These are phyloP conservation scores for Ostrea denselamellosa DNA, from an alignment of 1,140 invertebrate genomes.

Conservation along the genomic window DNA sequence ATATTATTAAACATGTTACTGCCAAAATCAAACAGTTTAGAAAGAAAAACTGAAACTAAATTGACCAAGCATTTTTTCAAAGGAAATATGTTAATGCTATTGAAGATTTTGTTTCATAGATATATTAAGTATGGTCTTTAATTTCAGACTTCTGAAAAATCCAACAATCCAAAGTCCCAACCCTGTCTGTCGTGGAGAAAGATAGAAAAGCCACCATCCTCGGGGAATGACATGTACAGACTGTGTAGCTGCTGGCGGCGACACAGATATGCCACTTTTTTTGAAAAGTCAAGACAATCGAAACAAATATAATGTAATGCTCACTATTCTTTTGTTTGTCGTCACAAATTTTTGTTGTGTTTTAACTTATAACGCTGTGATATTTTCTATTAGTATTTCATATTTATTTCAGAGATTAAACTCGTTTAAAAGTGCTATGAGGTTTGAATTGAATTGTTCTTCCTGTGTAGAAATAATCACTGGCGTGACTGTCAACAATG, in stretches of 20 bases:
- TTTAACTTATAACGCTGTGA: slow-evolving; percentile 4
- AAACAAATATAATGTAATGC: not conserved
- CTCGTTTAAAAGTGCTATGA: not conserved
- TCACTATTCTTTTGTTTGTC: not conserved
- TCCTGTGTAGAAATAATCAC: no score
- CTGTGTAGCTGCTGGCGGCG: not conserved
- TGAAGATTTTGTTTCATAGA: not conserved
- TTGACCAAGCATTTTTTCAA: no score
- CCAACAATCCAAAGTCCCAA: not conserved
- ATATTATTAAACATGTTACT: no score
- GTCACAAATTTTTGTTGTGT: not conserved
- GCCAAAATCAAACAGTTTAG: no score
- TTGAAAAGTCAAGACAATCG: not conserved
- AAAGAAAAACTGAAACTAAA: no score
- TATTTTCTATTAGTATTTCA: not conserved
- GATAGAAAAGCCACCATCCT: not conserved
- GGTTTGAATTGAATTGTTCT: not conserved
- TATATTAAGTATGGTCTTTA: not conserved
- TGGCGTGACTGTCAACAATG: no score
- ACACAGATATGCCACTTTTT: not conserved
- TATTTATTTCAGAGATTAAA: not conserved
- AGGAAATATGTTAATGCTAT: not conserved
- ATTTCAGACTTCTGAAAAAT: not conserved
- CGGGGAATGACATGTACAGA: not conserved
- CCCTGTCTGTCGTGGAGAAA: not conserved